These are phyloP conservation scores for Cotesia typhae DNA, from an alignment of 1,140 invertebrate species.

Conservation along the genomic window DNA sequence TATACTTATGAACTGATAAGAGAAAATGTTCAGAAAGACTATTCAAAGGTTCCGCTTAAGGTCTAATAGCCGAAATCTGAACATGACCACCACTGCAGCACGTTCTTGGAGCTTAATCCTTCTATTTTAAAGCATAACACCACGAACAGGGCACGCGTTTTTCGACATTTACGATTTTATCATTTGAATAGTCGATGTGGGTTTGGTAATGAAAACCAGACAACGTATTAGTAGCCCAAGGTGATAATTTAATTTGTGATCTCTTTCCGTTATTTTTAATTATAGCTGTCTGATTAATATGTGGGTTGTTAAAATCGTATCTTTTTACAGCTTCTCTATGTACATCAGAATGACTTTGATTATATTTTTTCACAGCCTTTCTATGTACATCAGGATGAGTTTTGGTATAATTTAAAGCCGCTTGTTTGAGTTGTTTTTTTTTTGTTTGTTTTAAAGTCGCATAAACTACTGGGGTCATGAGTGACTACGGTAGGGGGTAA, in stretches of 20 bases:
- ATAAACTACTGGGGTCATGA: too few relatives aligned
- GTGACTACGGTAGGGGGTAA: too few relatives aligned
- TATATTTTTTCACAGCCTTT: background rate
- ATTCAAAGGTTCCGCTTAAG: conserved; percentile 9
- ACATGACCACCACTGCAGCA: background rate
- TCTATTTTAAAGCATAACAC: conserved; percentile 13
- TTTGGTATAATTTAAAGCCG: background rate
- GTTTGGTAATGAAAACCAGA: conserved; percentile 12
- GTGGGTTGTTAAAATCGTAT: conserved; percentile 2
- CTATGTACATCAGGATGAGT: too few relatives aligned
- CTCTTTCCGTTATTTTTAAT: conserved; percentile 9
- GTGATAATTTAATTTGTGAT: conserved; percentile 16
- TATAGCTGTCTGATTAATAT: too few relatives aligned
- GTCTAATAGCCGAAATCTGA: background rate
- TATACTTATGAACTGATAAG: conserved; percentile 30
- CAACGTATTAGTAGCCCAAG: conserved; percentile 7
- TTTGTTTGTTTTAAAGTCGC: too few relatives aligned
- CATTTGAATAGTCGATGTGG: conserved; percentile 17
- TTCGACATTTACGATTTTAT: conserved; percentile 7
- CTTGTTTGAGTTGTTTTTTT: background rate
- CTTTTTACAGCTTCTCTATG: conserved; percentile 7
- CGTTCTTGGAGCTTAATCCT: too few relatives aligned
- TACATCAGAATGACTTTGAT: background rate
- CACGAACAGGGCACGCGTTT: background rate
- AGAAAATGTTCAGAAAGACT: conserved; percentile 12